Percentiles rank a stretch among this genome's conserved stretches.
phyloP scores from a whole-genome alignment of 2,113 vertebrate genomes.

The Petrocephalus microphthalmus region DNA sequence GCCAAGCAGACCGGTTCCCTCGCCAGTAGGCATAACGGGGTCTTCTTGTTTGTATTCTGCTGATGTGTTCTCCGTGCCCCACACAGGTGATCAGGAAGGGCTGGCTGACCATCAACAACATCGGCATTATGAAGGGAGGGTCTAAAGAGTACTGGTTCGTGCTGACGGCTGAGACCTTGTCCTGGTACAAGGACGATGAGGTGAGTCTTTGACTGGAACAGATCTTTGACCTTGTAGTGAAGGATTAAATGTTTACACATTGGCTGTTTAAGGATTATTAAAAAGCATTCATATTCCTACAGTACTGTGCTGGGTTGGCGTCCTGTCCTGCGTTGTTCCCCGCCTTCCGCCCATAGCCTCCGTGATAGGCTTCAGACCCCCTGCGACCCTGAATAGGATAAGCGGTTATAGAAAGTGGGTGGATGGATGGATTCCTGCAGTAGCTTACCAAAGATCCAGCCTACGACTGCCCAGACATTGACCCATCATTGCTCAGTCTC shows the following conservation, averaged over 20 bases:
- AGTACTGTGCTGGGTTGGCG: not conserved
- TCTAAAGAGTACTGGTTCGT: conserved; percentile 78
- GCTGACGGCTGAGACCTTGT: conserved; percentile 72
- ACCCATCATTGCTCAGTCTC: not conserved
- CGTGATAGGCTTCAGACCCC: no score
- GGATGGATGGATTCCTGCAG: no score
- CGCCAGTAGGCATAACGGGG: not conserved
- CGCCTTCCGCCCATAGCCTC: no score
- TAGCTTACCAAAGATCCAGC: not conserved
- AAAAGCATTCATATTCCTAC: not conserved
- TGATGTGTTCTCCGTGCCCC: not conserved
- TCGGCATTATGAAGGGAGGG: conserved; percentile 25
- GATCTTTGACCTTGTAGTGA: not conserved
- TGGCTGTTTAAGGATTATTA: not conserved
- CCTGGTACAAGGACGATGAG: conserved; percentile 80
- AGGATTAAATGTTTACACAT: not conserved
- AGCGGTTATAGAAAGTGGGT: no score
- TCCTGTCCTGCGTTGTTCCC: no score
- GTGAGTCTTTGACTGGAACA: conserved; percentile 45
- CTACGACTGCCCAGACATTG: not conserved
- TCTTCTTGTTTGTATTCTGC: not conserved
- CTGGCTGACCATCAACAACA: conserved; percentile 30
- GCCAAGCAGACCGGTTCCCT: not conserved
- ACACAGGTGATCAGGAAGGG: conserved; percentile 23
- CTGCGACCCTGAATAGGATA: no score